These are phyloP conservation scores for Lissocephala sabroskyi DNA, from an alignment of 2,888 invertebrate genomes.

Conservation along the genomic window DNA sequence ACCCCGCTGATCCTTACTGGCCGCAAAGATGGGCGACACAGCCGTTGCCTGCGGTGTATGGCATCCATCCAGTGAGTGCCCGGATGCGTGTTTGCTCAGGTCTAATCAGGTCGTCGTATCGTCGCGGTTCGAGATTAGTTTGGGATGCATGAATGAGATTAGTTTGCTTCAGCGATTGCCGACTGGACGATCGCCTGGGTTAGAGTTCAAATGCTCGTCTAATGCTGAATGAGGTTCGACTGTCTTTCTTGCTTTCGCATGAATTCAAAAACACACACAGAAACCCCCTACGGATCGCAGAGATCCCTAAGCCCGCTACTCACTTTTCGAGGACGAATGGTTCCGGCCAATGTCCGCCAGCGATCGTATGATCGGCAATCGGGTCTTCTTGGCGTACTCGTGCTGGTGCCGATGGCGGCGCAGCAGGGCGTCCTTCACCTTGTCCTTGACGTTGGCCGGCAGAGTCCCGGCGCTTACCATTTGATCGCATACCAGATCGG, in stretches of 20 bases:
- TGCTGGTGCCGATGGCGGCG: conserved; percentile 96
- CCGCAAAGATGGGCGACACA: conserved; percentile 73
- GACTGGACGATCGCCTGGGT: neutral
- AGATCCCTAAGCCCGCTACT: conserved; percentile 73
- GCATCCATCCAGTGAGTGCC: conserved; percentile 65
- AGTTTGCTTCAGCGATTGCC: conserved; percentile 4
- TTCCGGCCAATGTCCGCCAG: conserved; percentile 96
- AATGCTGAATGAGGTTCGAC: no score
- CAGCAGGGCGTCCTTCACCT: conserved; percentile 87
- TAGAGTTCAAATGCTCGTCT: conserved; percentile 3
- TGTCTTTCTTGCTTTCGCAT: no score
- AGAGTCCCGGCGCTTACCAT: conserved; percentile 86
- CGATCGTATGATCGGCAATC: conserved; percentile 90
- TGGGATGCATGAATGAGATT: conserved; percentile 17
- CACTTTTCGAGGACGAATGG: conserved; percentile 95
- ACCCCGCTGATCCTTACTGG: conserved; percentile 76
- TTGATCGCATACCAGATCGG: conserved; percentile 90
- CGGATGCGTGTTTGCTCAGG: conserved; percentile 47
- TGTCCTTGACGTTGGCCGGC: conserved; percentile 82
- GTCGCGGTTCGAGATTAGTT: neutral
- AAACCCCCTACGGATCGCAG: neutral
- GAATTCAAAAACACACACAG: neutral
- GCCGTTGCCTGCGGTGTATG: conserved; percentile 73
- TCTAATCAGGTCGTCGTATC: conserved; percentile 27
- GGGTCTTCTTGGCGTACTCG: conserved; percentile 74